A percentile compares a stretch with the other conserved stretches of the same genome.
These are phyloP conservation scores for Trichonephila inaurata DNA, from an alignment of 1,140 invertebrate species.

Conservation along the genomic window DNA sequence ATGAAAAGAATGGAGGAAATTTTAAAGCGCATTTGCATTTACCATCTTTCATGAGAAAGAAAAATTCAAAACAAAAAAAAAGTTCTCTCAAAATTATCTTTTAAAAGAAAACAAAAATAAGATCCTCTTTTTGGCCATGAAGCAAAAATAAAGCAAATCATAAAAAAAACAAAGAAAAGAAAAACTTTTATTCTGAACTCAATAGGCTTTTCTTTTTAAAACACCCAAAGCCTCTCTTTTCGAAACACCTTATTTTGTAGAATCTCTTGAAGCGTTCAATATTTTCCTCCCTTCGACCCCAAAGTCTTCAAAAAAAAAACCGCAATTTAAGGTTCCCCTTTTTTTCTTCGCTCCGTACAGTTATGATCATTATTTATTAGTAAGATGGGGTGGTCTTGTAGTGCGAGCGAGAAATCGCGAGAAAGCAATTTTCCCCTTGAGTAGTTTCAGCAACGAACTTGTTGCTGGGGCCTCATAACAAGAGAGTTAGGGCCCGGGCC, in stretches of 20 bases:
- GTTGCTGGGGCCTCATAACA: constrained; percentile 9
- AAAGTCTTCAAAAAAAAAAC: background rate
- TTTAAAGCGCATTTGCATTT: background rate
- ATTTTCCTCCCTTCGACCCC: background rate
- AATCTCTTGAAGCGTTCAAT: background rate
- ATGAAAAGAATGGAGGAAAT: background rate
- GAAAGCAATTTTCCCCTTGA: constrained; percentile 21
- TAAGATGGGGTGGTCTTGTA: background rate
- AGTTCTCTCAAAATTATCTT: background rate
- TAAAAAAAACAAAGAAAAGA: background rate
- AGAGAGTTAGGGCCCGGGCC: background rate
- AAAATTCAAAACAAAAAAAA: background rate
- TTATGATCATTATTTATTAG: constrained; percentile 36
- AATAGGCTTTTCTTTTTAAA: background rate
- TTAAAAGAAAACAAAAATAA: background rate
- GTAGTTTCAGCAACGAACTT: background rate
- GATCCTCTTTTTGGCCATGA: background rate
- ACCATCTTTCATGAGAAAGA: background rate
- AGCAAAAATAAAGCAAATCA: background rate
- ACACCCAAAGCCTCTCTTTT: background rate
- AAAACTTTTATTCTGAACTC: background rate
- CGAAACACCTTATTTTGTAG: background rate
- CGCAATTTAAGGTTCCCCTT: background rate
- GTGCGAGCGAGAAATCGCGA: background rate
- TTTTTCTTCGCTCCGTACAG: background rate